Conservation (phyloP, 2,113 vertebrate genomes). For the Strix uralensis region DNA sequence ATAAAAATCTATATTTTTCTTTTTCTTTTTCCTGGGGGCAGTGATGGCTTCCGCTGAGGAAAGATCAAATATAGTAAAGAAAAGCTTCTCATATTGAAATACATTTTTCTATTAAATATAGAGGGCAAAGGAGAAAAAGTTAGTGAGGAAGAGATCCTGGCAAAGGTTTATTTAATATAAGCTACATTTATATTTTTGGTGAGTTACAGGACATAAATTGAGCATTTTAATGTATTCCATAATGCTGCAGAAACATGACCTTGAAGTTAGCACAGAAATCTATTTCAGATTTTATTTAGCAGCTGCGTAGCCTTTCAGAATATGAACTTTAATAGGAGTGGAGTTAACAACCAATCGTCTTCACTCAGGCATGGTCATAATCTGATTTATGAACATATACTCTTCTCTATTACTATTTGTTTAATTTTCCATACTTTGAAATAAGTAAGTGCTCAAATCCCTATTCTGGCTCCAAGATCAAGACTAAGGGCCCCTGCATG, state of each 20-base stretch:
- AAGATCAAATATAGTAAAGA: constrained; percentile 34
- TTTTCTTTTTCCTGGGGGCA: background rate
- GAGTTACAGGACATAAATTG: constrained; percentile 59
- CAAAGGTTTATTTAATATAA: constrained; percentile 60
- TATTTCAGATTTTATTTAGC: constrained; percentile 67
- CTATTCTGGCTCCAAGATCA: background rate
- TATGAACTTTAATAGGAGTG: constrained; percentile 54
- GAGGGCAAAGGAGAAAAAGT: constrained; percentile 30
- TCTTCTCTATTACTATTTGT: constrained; percentile 41
- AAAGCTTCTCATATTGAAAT: constrained; percentile 44
- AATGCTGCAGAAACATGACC: constrained; percentile 60
- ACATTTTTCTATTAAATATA: constrained; percentile 45
- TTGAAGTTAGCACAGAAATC: constrained; percentile 66
- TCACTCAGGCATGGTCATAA: constrained; percentile 45
- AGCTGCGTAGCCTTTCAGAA: constrained; percentile 50
- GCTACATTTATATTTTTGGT: constrained; percentile 40
- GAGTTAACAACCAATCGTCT: constrained; percentile 60
- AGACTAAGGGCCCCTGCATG: rapidly evolving
- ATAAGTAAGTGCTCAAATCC: constrained; percentile 16
- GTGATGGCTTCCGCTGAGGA: background rate
- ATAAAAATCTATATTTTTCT: background rate
- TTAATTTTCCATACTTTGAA: constrained; percentile 47
- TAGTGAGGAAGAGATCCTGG: constrained; percentile 1
- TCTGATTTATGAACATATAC: constrained; percentile 34
- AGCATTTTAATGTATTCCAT: constrained; percentile 63